These are phyloP conservation scores for Peucedramus taeniatus DNA, from an alignment of 2,113 vertebrate species.

Conservation along the genomic window DNA sequence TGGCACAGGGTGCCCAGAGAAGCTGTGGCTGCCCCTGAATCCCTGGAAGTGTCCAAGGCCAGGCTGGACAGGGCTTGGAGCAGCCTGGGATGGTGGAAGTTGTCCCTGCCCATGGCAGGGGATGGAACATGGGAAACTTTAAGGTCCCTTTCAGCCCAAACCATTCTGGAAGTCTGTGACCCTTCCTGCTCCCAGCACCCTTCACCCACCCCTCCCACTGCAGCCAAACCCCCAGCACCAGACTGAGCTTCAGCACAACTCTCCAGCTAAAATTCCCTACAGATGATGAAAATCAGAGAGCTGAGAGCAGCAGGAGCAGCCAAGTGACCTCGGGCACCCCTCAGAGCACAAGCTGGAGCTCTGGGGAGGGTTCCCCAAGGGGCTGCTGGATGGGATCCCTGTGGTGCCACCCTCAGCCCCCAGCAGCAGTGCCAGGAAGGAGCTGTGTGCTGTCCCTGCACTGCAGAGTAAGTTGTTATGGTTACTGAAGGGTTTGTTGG, in stretches of 20 bases:
- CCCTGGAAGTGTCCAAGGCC: accelerated
- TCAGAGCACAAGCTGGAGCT: background rate
- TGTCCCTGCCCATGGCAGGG: background rate
- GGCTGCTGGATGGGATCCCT: background rate
- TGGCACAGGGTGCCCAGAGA: background rate
- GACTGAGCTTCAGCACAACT: background rate
- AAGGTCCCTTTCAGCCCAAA: background rate
- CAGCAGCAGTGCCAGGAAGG: background rate
- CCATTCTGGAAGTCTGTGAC: background rate
- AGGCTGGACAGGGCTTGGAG: accelerated
- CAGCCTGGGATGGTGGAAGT: accelerated
- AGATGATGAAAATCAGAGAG: background rate
- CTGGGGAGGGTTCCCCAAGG: accelerated
- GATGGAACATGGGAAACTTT: accelerated
- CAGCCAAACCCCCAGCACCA: background rate
- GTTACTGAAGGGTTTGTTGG: background rate
- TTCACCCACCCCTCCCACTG: background rate
- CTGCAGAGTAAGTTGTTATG: background rate
- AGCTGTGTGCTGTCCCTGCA: background rate
- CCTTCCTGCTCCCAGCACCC: background rate
- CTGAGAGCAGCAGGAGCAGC: background rate
- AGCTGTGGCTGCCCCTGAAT: background rate
- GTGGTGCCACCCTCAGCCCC: accelerated
- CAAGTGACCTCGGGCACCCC: background rate
- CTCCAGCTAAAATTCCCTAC: background rate